Evolutionary conservation across 2,888 invertebrate genomes (phyloP), one percentile per base, ranked within the genome.

Genomic region (Brachyopa scutellaris): DNA sequence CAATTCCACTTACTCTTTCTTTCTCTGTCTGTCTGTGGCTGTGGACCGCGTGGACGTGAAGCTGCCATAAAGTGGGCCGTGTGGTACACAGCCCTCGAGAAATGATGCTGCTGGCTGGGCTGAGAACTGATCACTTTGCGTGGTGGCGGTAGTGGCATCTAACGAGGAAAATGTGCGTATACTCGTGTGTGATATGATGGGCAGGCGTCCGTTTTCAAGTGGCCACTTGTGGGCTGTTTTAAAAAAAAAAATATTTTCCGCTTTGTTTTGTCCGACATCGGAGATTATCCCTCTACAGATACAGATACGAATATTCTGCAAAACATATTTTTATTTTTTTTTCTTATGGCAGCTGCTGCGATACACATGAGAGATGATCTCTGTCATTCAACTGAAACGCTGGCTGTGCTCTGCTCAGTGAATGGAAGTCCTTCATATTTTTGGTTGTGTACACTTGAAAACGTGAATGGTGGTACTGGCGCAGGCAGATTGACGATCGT

Each of bases 141-240:
- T 82, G 66, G 59, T 15, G 51, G 51, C 45, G 66, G 33, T 51
- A 51, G 55, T 38, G 55, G 72, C 64, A 64, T 73, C 66, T 67
- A 67, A 79, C 53, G 42, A 67, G 57, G 21, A 33, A 73, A 72
- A 72, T 72, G 72, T 74, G 62, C 49, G 45, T 70, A n/a, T n/a
- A 42, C 40, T 51, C 31, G 17, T 73, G 64, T 64, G 73, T 55
- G 33, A 15, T 55, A n/a, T 33, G 51, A 76, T 55, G 64, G 76
- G 59, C 76, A 77, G 82, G 77, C 82, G 70, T 82, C 70, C 70
- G 26, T 61, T 53, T 77, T 82, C 82, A 77, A 82, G 82, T 82
- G 82, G 82, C 77, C 82, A 82, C 82, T 82, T 77, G 77, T 70
- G 70, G 51, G 66, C 31, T 66, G 36, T 55, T 9, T 49, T 47